phyloP scores from a whole-genome alignment of 2,113 vertebrate genomes.

The Equus quagga region DNA sequence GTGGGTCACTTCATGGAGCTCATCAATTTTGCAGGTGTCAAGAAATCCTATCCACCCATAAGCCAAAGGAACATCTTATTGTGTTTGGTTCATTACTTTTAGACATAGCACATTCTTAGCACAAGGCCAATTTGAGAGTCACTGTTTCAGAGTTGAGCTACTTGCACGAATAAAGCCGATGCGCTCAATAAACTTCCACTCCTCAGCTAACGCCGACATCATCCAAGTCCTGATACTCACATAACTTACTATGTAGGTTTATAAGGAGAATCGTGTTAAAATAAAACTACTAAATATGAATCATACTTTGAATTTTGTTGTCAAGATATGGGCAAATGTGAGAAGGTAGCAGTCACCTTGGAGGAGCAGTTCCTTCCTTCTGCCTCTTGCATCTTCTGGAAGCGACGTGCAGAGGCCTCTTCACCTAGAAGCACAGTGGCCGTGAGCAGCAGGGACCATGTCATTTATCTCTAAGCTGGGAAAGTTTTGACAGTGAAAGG shows the following conservation, averaged over 20 bases:
- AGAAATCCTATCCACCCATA: background rate
- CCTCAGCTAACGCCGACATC: background rate
- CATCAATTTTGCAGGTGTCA: background rate
- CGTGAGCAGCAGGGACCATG: too few species aligned
- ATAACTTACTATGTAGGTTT: background rate
- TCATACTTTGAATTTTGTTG: background rate
- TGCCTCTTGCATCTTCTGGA: background rate
- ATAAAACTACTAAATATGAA: background rate
- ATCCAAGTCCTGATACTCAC: background rate
- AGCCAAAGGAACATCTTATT: background rate
- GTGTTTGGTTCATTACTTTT: slow-evolving; percentile 19
- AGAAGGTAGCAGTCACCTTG: background rate
- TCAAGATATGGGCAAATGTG: background rate
- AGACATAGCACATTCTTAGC: background rate
- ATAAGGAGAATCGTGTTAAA: background rate
- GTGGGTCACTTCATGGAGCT: background rate
- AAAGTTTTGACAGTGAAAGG: background rate
- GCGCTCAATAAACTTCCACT: background rate
- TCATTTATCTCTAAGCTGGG: background rate
- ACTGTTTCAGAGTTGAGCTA: background rate
- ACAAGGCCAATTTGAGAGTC: background rate
- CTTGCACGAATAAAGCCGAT: background rate
- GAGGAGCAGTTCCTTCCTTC: background rate
- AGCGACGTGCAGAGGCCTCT: background rate
- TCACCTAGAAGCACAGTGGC: background rate